phyloP scores from a whole-genome alignment of 2,797 vertebrate genomes.

The Botia kubotai region DNA sequence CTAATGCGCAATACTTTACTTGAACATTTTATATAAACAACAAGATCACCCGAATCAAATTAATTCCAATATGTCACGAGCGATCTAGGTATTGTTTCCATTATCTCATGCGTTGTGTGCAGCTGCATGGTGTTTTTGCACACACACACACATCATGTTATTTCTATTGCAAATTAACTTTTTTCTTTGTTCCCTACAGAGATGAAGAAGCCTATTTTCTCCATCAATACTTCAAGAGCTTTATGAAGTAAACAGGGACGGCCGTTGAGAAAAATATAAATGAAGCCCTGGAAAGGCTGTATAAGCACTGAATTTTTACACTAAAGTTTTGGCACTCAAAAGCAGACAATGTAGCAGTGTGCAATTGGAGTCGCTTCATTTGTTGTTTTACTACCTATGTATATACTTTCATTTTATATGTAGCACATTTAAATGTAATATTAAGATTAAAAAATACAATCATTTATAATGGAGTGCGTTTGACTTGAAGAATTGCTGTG shows the following conservation, averaged over 20 bases:
- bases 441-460: conserved; percentile 69
- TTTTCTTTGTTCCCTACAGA: conserved; percentile 74
- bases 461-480: conserved; percentile 70
- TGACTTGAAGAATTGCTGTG: conserved; percentile 82
- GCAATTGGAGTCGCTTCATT: conserved; percentile 82
- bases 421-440: conserved; percentile 80
- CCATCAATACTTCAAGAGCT: conserved; percentile 75
- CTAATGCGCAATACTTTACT: not conserved
- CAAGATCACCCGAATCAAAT: not conserved
- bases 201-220: conserved; percentile 76
- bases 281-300: conserved; percentile 79
- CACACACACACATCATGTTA: conserved; percentile 57
- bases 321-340: conserved; percentile 94
- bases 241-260: conserved; percentile 84
- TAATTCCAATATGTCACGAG: not conserved
- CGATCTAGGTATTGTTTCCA: conserved; percentile 35
- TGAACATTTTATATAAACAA: not conserved
- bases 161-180: conserved; percentile 61
- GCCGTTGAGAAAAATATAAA: conserved; percentile 69
- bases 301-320: conserved; percentile 98
- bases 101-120: conserved; percentile 26
- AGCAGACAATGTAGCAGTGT: conserved; percentile 98
- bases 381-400: conserved; percentile 83
- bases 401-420: conserved; percentile 72
- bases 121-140: not conserved